A percentile compares a stretch with the other conserved stretches of the same genome.
Conservation (phyloP, 2,113 vertebrate species). For the Chlorodrepanis virens region DNA sequence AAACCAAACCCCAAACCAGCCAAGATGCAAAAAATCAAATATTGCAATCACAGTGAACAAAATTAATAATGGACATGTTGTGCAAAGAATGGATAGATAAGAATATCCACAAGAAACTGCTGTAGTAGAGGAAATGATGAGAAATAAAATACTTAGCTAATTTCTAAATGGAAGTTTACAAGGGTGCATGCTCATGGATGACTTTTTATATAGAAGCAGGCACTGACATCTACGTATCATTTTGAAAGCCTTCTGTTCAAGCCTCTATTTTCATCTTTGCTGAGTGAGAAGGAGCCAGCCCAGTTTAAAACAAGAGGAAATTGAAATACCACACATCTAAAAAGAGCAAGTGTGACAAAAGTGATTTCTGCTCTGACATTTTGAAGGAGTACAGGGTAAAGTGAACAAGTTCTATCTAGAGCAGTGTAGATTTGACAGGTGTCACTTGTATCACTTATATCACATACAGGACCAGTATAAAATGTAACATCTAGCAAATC, state of each 20-base stretch:
- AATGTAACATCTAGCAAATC: background rate
- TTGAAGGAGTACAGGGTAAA: background rate
- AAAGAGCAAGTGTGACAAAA: slow-evolving; percentile 55
- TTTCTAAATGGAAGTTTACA: background rate
- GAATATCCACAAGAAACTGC: background rate
- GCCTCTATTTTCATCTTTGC: slow-evolving; percentile 33
- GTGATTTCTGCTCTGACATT: slow-evolving; percentile 37
- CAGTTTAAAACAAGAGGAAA: slow-evolving; percentile 29
- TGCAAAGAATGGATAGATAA: background rate
- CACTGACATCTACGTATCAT: background rate
- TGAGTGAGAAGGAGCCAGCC: slow-evolving; percentile 25
- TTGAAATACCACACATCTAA: slow-evolving; percentile 1
- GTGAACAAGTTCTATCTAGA: background rate
- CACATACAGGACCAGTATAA: background rate
- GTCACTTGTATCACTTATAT: background rate
- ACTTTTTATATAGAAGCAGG: background rate
- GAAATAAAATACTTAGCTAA: background rate
- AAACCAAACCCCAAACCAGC: background rate
- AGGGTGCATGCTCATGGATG: background rate
- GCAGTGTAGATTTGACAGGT: background rate
- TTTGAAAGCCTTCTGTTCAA: slow-evolving; percentile 40
- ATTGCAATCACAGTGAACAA: background rate
- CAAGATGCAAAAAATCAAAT: background rate
- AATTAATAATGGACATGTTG: background rate
- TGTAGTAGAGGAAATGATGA: background rate